These are phyloP conservation scores for Drosophila bocki DNA, from an alignment of 1,140 invertebrate genomes.

Conservation along the genomic window DNA sequence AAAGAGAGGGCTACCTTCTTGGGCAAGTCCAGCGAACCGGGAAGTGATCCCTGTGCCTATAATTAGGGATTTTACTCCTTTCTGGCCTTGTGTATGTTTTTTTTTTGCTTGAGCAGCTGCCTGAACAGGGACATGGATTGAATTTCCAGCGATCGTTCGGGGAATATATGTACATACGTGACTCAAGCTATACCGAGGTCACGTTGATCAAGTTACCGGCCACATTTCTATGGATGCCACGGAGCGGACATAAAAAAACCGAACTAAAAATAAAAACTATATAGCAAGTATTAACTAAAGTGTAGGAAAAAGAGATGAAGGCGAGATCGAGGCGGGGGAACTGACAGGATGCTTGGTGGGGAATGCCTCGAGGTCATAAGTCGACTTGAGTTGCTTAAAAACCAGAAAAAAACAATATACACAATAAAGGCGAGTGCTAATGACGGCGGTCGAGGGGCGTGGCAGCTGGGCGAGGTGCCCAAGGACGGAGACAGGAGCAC, in stretches of 20 bases:
- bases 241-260: conserved; percentile 21
- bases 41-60: conserved; percentile 31
- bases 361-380: conserved; percentile 43
- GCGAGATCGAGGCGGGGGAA: background rate
- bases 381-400: background rate
- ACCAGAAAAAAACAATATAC: background rate
- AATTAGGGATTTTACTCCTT: conserved; percentile 5
- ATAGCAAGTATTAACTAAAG: conserved; percentile 1
- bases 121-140: conserved; percentile 36
- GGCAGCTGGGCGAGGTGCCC: conserved; percentile 11
- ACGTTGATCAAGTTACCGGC: conserved; percentile 50
- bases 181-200: conserved; percentile 51
- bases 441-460: conserved; percentile 24
- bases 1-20: conserved; percentile 11
- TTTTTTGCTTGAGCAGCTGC: conserved; percentile 12
- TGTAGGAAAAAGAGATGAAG: background rate
- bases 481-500: conserved; percentile 29
- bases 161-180: conserved; percentile 24
- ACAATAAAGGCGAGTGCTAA: conserved; percentile 26
- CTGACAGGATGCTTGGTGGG: conserved; percentile 24
- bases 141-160: conserved; percentile 60
- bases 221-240: conserved; percentile 43
- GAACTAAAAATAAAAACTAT: conserved; percentile 11
- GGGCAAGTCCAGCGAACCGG: conserved; percentile 52
- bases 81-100: conserved; percentile 12